Evolutionary conservation across 1,140 invertebrate species (phyloP), one percentile per base, ranked within the genome.

Genomic region (Apocrypta bakeri): DNA sequence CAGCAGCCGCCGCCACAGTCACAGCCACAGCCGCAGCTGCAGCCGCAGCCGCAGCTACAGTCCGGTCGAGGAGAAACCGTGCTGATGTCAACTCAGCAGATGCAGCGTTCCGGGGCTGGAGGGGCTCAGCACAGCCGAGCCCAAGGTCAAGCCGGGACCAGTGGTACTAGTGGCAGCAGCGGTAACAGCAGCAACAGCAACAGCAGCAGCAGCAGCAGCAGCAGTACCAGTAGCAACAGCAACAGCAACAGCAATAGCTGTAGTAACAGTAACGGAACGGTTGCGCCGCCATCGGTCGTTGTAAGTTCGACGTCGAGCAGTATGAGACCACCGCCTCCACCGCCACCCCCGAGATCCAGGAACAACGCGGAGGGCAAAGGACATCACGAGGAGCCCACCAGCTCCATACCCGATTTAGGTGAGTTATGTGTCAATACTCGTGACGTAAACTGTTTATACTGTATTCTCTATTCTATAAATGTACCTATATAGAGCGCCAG

Each of bases 331-430:
- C 93, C 93, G 48, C 93, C 93, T 29, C 93, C 93, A 1, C 93
- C 93, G 29, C 93, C 93, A 8, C 93, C 93, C 48, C 91, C 90
- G 69, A 93, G 92, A 83, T 87, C 88, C 84, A 89, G 90, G 80
- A 87, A 87, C 82, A 88, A 88, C 37, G 87, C 85, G 72, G 91
- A 92, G 83, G 91, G 91, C 81, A 91, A 91, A 84, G 88, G 87
- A 81, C 90, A 92, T 80, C 93, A 94, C 89, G 96, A 97, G 90
- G 96, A 97, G 89, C 96, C 96, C 2, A 95, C 96, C 63, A 96
- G 95, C 91, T 97, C 96, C 83, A 96, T 96, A 90, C 96, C 96
- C 76, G 96, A 97, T 94, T 93, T 97, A 93, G 96, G 96, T 96
- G 88, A 95, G 42, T 33, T 29, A 69, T 74, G 64, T 66, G 40